phyloP scores from a whole-genome alignment of 2,797 vertebrate species.

The Anguilla marmorata region DNA sequence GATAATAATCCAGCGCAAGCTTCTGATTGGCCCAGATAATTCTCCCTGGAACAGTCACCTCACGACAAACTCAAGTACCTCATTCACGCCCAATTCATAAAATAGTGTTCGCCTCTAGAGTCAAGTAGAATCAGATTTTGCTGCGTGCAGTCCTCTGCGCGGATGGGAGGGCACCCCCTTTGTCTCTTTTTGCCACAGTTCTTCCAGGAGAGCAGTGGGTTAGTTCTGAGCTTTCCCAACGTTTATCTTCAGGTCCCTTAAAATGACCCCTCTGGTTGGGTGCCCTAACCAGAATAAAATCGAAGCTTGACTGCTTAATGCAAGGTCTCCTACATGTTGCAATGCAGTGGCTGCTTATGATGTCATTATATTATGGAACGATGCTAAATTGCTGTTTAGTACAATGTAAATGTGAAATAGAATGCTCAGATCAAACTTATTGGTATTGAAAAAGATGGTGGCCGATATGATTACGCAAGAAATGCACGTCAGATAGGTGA shows the following conservation, averaged over 20 bases:
- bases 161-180: neutral
- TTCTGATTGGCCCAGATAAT: neutral
- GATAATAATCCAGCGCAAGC: neutral
- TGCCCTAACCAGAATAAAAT: neutral
- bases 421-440: neutral
- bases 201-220: neutral
- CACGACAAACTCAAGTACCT: neutral
- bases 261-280: neutral
- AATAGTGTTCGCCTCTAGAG: neutral
- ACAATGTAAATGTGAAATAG: neutral
- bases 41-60: neutral
- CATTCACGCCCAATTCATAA: neutral
- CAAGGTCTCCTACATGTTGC: neutral
- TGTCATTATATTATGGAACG: neutral
- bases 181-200: neutral
- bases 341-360: neutral
- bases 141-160: neutral
- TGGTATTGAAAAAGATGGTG: neutral
- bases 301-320: neutral
- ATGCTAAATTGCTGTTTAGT: neutral
- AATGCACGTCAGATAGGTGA: neutral
- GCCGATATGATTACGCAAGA: neutral
- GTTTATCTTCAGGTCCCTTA: neutral
- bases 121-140: neutral
- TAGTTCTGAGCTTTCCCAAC: neutral